Percentiles rank a stretch among this genome's conserved stretches.
These are phyloP conservation scores for Heliothis subflexa DNA, from an alignment of 1,140 invertebrate genomes.

Conservation along the genomic window DNA sequence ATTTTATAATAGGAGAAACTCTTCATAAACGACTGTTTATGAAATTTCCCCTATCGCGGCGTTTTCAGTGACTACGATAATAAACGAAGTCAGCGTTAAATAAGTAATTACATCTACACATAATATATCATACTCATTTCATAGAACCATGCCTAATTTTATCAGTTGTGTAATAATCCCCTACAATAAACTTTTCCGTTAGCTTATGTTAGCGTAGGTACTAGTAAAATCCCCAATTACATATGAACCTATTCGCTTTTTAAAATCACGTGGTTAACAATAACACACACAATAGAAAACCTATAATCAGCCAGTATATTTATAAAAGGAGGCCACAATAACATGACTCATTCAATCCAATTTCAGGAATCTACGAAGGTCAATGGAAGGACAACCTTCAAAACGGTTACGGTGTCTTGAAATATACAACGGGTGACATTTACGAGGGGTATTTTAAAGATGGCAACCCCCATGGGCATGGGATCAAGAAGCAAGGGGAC, in stretches of 20 bases:
- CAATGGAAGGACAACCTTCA: slow-evolving; percentile 94
- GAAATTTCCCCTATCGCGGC: neutral
- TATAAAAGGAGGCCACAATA: neutral
- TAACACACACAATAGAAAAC: too few species aligned
- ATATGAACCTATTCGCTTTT: too few species aligned
- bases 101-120: neutral
- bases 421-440: slow-evolving; percentile 89
- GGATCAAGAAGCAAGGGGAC: slow-evolving; percentile 92
- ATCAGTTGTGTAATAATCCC: too few species aligned
- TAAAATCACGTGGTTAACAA: too few species aligned
- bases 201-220: too few species aligned
- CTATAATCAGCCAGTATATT: neutral
- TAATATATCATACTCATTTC: neutral
- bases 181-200: too few species aligned
- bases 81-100: neutral
- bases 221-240: too few species aligned
- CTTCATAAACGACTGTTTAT: neutral
- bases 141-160: neutral
- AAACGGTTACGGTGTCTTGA: slow-evolving; percentile 92
- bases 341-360: neutral
- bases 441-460: slow-evolving; percentile 96
- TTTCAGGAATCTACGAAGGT: slow-evolving; percentile 91
- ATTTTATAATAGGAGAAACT: too few species aligned
- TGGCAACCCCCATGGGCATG: slow-evolving; percentile 93
- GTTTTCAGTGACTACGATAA: neutral